Conservation (phyloP, 1,140 invertebrate genomes). For the Cotesia glomerata region DNA sequence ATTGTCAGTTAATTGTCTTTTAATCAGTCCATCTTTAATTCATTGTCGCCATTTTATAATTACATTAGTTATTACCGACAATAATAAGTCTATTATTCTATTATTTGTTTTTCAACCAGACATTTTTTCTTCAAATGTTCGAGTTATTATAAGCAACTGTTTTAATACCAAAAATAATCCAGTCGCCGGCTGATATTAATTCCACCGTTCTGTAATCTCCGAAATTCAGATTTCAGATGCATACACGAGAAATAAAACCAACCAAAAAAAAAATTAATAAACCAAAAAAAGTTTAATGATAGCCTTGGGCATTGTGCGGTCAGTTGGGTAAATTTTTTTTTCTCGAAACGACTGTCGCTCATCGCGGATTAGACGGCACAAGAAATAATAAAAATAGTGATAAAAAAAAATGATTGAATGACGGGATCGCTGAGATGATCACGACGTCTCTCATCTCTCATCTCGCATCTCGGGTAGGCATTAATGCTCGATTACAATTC, state of each 20-base stretch:
- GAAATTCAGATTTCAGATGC: neutral
- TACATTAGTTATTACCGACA: neutral
- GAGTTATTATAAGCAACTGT: too few relatives aligned
- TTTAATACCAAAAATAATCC: neutral
- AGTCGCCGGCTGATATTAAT: neutral
- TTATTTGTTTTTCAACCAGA: too few relatives aligned
- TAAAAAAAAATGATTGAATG: constrained; percentile 23
- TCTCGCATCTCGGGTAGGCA: constrained; percentile 12
- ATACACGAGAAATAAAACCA: neutral
- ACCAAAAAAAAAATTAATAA: constrained; percentile 7
- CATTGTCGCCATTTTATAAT: neutral
- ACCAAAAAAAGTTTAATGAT: constrained; percentile 15
- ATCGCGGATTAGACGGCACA: constrained; percentile 5
- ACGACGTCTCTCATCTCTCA: neutral
- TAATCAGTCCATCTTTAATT: neutral
- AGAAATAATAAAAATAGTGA: constrained; percentile 2
- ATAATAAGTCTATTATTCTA: too few relatives aligned
- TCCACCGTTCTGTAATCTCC: neutral
- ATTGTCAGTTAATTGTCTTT: neutral
- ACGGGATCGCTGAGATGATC: neutral
- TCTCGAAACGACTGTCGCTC: constrained; percentile 33
- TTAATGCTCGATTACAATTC: constrained; percentile 27
- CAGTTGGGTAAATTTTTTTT: constrained; percentile 38
- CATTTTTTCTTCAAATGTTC: too few relatives aligned
- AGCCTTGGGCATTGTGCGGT: constrained; percentile 36